Conservation (phyloP, 2,113 vertebrate genomes). For the Misgurnus anguillicaudatus region DNA sequence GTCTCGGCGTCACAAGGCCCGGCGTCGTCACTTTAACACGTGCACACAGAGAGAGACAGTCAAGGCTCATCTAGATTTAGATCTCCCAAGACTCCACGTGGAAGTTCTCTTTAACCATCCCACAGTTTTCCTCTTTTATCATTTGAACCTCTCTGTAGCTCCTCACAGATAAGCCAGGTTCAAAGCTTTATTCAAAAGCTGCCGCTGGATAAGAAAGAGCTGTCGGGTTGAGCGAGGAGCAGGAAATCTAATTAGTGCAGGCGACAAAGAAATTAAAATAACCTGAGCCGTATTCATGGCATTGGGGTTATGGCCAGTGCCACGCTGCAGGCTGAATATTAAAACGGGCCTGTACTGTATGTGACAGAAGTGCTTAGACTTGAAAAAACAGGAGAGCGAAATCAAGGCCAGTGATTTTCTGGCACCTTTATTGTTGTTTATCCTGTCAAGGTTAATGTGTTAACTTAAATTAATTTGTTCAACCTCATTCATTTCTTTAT, state of each 20-base stretch:
- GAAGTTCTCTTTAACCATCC: conserved; percentile 38
- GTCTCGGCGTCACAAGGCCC: background rate
- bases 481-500: no score
- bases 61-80: conserved; percentile 50
- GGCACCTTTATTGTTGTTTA: background rate
- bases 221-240: conserved; percentile 1
- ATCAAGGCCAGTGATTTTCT: background rate
- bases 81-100: conserved; percentile 15
- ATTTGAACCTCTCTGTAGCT: conserved; percentile 15
- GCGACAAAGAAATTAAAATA: conserved; percentile 41
- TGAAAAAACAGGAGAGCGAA: background rate
- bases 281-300: conserved; percentile 32
- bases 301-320: conserved; percentile 25
- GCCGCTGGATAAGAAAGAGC: conserved; percentile 10
- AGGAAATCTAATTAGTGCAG: conserved; percentile 36
- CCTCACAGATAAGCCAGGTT: conserved; percentile 33
- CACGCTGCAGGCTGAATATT: conserved; percentile 14
- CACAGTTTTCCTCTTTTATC: background rate
- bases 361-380: conserved; percentile 1
- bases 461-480: no score
- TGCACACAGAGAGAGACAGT: conserved; percentile 55
- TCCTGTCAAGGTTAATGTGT: no score
- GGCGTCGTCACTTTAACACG: background rate
- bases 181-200: conserved; percentile 19
- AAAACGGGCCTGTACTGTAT: conserved; percentile 10